Percentiles rank a stretch among this genome's conserved stretches.
Conservation (phyloP, 2,113 vertebrate species). For the Cavia porcellus region DNA sequence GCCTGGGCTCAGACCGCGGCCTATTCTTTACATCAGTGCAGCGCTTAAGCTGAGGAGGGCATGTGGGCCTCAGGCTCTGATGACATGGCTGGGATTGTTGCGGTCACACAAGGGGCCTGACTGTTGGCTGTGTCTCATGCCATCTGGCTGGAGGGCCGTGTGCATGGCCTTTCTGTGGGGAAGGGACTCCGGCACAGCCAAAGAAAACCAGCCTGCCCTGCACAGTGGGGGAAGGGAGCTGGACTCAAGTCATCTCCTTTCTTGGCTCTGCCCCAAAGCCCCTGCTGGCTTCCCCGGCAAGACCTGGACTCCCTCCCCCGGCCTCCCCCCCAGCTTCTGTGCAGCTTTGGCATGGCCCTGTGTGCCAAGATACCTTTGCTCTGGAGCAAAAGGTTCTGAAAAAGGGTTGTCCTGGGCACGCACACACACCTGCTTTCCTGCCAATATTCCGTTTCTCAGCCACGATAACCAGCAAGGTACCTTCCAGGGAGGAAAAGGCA, state of each 20-base stretch:
- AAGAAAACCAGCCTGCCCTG: background rate
- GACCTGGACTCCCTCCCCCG: background rate
- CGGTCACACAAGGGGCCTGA: background rate
- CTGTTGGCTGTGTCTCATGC: background rate
- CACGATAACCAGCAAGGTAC: background rate
- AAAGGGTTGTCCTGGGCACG: background rate
- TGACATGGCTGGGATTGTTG: background rate
- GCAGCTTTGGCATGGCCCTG: background rate
- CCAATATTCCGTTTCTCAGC: background rate
- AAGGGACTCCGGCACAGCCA: background rate
- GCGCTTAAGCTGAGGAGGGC: background rate
- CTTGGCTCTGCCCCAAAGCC: background rate
- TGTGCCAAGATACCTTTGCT: conserved; percentile 39
- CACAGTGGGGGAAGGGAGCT: background rate
- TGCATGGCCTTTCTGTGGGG: background rate
- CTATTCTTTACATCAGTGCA: background rate
- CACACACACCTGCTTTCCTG: background rate
- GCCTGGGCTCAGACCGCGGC: background rate
- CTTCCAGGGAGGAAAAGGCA: background rate
- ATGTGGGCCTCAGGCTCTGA: background rate
- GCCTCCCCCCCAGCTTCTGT: background rate
- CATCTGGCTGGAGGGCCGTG: background rate
- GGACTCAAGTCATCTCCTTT: background rate
- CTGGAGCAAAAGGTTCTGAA: conserved; percentile 9
- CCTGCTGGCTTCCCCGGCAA: background rate